A percentile compares a stretch with the other conserved stretches of the same genome.
Evolutionary conservation across 2,797 vertebrate genomes (phyloP).

Genomic region (Cossypha dichroa): DNA sequence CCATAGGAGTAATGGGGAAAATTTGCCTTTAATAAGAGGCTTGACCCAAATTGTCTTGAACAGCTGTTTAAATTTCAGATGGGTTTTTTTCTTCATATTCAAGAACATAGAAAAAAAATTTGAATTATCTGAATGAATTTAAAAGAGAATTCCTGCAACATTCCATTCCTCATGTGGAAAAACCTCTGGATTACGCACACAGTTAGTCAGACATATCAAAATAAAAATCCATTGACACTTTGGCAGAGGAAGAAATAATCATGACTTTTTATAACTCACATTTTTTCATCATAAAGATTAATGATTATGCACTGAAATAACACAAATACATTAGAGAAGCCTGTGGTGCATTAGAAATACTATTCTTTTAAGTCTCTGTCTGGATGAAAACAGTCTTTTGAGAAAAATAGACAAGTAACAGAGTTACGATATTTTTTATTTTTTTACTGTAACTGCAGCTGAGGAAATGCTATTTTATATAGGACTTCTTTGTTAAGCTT

Average conservation of each 20-base stretch:
- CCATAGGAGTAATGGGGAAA: neutral
- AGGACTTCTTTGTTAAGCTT: neutral
- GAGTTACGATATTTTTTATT: neutral
- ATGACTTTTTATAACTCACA: constrained; percentile 41
- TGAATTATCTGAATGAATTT: constrained; percentile 29
- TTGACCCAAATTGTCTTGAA: constrained; percentile 30
- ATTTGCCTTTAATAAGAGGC: neutral
- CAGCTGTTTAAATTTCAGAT: neutral
- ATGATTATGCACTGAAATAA: constrained; percentile 43
- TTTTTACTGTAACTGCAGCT: neutral
- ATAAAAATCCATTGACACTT: constrained; percentile 61
- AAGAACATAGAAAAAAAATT: neutral
- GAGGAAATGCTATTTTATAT: neutral
- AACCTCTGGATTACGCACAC: constrained; percentile 46
- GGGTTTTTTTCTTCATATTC: neutral
- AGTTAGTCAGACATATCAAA: constrained; percentile 44
- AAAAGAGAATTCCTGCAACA: neutral
- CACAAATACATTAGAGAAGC: constrained; percentile 35
- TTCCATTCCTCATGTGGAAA: neutral
- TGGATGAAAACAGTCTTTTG: neutral
- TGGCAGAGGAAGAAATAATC: constrained; percentile 52
- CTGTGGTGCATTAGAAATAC: neutral
- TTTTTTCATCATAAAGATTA: constrained; percentile 53
- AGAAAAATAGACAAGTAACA: neutral
- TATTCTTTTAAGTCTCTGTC: constrained; percentile 9